Evolutionary conservation across 2,888 invertebrate species (phyloP), one percentile per base, ranked within the genome.

Genomic region (Dicyrtomina minuta): DNA sequence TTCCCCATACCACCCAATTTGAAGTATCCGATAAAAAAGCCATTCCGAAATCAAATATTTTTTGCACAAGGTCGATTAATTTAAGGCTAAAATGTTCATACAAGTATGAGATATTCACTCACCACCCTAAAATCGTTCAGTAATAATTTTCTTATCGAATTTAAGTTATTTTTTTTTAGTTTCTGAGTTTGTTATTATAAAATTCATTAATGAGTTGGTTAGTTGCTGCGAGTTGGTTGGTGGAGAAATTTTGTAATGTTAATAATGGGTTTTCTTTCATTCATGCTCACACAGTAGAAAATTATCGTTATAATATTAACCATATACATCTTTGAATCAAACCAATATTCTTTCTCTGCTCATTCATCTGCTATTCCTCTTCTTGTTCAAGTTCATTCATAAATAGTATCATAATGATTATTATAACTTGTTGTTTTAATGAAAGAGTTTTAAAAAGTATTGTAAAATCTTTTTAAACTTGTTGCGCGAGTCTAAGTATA

Each of bases 311-410:
- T 46, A 17, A 6, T 12, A 46, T 46, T 46, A 13, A 12, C 43
- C 8, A 43, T 12, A 13, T 43, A 24, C n/a, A 55, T 55, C 13
- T 55, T 26, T 55, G 55, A n/a, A n/a, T 33, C 27, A 56, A 56
- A 26, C 8, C 2, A 24, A 56, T 3, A 53, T 53, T 43, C 41
- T 65, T 33, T 33, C 10, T 55, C 20, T 20, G 33, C 65, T 65
- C 55, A 53, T 65, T 65, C 53, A 55, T 65, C 55, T 65, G 55
- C 64, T 51, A 64, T 51, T 64, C 27, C 33, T 49, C 33, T 51
- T 64, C 64, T 64, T 64, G 64, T 51, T 64, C 33, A 51, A 64
- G 51, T 64, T 64, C 64, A 60, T 51, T 22, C 24, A 39, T 58
- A 39, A 58, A 33, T n/a, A n/a, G 24, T 26, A 15, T n/a, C 17